phyloP scores from a whole-genome alignment of 2,888 invertebrate genomes.

The Drosophila ustulata region DNA sequence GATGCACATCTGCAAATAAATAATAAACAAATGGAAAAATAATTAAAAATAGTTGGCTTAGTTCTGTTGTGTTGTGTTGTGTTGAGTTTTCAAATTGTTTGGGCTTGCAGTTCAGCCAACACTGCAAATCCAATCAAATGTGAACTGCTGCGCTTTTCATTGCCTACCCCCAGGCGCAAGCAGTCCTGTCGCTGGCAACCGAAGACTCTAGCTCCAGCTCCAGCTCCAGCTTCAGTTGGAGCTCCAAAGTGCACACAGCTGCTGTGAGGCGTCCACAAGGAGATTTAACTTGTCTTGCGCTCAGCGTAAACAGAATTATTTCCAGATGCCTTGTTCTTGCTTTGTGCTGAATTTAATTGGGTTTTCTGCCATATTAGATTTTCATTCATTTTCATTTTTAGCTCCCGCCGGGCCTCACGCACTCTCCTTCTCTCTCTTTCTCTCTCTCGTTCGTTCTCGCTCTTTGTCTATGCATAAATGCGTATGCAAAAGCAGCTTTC shows the following conservation, averaged over 20 bases:
- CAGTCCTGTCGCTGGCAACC: background rate
- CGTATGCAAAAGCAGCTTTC: conserved; percentile 35
- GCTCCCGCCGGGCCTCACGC: conserved; percentile 12
- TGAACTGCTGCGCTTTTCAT: conserved; percentile 38
- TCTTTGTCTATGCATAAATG: conserved; percentile 47
- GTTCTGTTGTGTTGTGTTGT: conserved; percentile 4
- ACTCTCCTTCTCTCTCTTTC: background rate
- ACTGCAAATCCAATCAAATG: conserved; percentile 55
- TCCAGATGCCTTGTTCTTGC: conserved; percentile 61
- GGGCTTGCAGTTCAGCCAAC: conserved; percentile 17
- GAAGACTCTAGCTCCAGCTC: background rate
- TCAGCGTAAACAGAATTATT: conserved; percentile 70
- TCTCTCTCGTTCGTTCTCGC: background rate
- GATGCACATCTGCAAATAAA: conserved; percentile 17
- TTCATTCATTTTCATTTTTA: conserved; percentile 48
- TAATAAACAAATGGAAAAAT: conserved; percentile 31
- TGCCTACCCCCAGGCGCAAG: conserved; percentile 45
- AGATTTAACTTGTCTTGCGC: conserved; percentile 74
- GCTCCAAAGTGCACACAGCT: conserved; percentile 40
- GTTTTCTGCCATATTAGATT: conserved; percentile 79
- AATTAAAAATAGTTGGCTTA: conserved; percentile 39
- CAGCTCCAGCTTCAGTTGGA: background rate
- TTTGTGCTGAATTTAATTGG: conserved; percentile 75
- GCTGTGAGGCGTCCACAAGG: conserved; percentile 36
- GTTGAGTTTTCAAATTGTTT: conserved; percentile 2